Conservation (phyloP, 2,888 invertebrate species). For the Diarsia brunnea region DNA sequence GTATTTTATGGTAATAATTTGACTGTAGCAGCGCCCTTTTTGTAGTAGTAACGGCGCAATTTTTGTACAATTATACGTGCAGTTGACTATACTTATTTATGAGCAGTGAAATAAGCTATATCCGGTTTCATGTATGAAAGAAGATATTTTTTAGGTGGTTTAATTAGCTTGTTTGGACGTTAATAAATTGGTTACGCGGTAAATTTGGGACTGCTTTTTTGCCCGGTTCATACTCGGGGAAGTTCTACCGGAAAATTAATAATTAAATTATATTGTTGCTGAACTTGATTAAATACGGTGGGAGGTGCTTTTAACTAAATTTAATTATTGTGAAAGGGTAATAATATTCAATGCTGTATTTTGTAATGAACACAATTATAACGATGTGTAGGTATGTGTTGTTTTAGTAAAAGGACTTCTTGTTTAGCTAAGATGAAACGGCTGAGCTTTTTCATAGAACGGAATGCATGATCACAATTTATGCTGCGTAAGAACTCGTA, state of each 20-base stretch:
- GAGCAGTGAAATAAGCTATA: not conserved
- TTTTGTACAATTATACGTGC: not conserved
- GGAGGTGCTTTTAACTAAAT: slow-evolving; percentile 11
- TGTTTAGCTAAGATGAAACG: not conserved
- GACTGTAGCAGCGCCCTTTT: not conserved
- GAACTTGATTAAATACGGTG: not conserved
- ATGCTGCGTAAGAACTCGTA: not conserved
- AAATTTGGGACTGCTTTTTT: slow-evolving; percentile 3
- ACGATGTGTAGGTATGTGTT: not conserved
- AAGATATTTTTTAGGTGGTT: not conserved
- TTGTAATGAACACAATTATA: slow-evolving; percentile 6
- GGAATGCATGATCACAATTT: not conserved
- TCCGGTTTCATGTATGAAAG: not conserved
- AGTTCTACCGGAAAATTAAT: slow-evolving; percentile 6
- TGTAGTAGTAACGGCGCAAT: not conserved
- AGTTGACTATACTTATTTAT: not conserved
- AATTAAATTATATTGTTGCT: slow-evolving; percentile 5
- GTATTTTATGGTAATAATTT: not conserved
- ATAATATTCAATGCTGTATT: not conserved
- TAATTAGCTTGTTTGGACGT: slow-evolving; percentile 9
- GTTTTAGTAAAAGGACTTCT: not conserved
- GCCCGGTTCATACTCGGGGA: not conserved
- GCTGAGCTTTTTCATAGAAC: not conserved
- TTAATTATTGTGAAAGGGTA: slow-evolving; percentile 14
- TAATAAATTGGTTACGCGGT: not conserved